A percentile compares a stretch with the other conserved stretches of the same genome.
Evolutionary conservation across 2,113 vertebrate species (phyloP).

Genomic region (Sapajus apella): DNA sequence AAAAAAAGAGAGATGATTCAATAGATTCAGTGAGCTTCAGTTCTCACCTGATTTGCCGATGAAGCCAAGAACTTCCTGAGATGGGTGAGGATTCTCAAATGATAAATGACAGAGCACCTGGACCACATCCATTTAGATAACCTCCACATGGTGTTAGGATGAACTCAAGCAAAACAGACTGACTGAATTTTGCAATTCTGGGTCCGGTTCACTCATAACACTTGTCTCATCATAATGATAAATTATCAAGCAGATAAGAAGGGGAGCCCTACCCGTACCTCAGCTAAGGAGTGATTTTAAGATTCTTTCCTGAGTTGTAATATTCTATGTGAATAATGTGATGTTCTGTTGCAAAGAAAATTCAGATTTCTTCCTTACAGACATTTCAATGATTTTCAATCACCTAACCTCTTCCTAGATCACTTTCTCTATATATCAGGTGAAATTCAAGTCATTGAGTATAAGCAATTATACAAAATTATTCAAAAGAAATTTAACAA

Average conservation of each 20-base stretch:
- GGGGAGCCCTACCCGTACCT: neutral
- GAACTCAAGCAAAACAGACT: slow-evolving; percentile 42
- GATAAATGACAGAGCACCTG: slow-evolving; percentile 41
- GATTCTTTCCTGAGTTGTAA: slow-evolving; percentile 42
- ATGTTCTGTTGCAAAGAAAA: slow-evolving; percentile 62
- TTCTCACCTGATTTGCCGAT: slow-evolving; percentile 58
- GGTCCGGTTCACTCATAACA: slow-evolving; percentile 19
- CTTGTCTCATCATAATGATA: slow-evolving; percentile 54
- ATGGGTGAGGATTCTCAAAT: slow-evolving; percentile 39
- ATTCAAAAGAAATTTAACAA: slow-evolving; percentile 28
- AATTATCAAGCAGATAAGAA: slow-evolving; percentile 55
- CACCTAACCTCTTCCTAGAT: slow-evolving; percentile 20
- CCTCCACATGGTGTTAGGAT: neutral
- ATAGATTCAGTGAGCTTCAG: slow-evolving; percentile 34
- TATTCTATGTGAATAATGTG: slow-evolving; percentile 63
- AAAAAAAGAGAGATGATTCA: neutral
- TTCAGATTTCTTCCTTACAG: slow-evolving; percentile 57
- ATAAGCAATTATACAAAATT: slow-evolving; percentile 42
- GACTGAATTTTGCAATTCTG: slow-evolving; percentile 30
- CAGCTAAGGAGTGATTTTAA: slow-evolving; percentile 20
- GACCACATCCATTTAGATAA: slow-evolving; percentile 46
- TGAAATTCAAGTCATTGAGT: slow-evolving; percentile 50
- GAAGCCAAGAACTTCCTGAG: slow-evolving; percentile 22
- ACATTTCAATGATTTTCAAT: slow-evolving; percentile 66
- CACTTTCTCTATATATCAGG: slow-evolving; percentile 47